A percentile compares a stretch with the other conserved stretches of the same genome.
These are phyloP conservation scores for Engraulis encrasicolus DNA, from an alignment of 2,113 vertebrate genomes.

Conservation along the genomic window DNA sequence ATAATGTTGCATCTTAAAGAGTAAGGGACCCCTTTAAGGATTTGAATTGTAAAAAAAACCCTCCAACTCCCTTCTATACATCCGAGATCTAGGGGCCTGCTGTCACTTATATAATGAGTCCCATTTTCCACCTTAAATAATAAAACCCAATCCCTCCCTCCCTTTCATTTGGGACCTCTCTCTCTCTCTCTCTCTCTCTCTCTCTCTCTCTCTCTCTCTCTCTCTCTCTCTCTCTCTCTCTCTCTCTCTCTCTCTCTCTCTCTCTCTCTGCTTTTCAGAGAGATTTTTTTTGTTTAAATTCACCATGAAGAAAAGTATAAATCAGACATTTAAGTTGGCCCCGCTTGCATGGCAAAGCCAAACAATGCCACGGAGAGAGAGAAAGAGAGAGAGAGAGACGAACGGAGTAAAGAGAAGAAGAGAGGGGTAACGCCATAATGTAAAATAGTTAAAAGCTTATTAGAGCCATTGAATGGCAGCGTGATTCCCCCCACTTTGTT, in stretches of 20 bases:
- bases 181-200: no score
- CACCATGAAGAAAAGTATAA: slow-evolving; percentile 90
- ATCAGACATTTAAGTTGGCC: slow-evolving; percentile 86
- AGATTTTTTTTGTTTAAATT: slow-evolving; percentile 73
- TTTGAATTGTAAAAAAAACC: background rate
- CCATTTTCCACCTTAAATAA: slow-evolving; percentile 69
- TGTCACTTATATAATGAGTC: slow-evolving; percentile 57
- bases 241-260: no score
- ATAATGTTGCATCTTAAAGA: background rate
- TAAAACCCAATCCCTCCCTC: slow-evolving; percentile 78
- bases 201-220: slow-evolving; percentile 79
- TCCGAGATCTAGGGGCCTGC: background rate
- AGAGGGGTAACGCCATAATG: slow-evolving; percentile 78
- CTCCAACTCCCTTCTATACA: background rate
- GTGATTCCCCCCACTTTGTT: slow-evolving; percentile 95
- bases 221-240: slow-evolving; percentile 64
- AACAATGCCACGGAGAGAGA: slow-evolving; percentile 74
- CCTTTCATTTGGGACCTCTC: slow-evolving; percentile 72
- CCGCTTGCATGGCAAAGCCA: slow-evolving; percentile 66
- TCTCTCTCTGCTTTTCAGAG: slow-evolving; percentile 44
- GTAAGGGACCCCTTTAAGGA: background rate
- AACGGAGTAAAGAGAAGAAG: no score
- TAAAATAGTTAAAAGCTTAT: slow-evolving; percentile 97
- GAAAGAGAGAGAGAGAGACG: no score
- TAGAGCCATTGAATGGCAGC: slow-evolving; percentile 89